These are phyloP conservation scores for Camponotus vicinus DNA, from an alignment of 1,140 invertebrate species.

Conservation along the genomic window DNA sequence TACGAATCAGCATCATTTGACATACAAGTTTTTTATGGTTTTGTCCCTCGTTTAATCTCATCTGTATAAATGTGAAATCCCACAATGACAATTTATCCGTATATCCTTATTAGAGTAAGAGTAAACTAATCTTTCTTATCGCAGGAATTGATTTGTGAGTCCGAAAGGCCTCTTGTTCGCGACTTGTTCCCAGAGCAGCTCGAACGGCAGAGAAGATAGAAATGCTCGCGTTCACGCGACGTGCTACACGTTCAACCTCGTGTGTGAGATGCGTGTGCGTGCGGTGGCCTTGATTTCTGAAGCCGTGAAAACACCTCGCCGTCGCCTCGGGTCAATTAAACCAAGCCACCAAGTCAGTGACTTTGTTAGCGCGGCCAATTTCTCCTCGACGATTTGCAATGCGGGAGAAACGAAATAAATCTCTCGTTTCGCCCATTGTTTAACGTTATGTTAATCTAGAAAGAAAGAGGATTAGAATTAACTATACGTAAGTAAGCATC, in stretches of 20 bases:
- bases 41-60: not conserved
- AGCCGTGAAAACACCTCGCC: slow-evolving; percentile 76
- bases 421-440: slow-evolving; percentile 24
- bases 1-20: no score
- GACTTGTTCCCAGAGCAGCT: slow-evolving; percentile 1
- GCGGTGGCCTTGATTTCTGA: slow-evolving; percentile 76
- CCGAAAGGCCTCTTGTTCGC: not conserved
- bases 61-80: not conserved
- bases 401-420: slow-evolving; percentile 21
- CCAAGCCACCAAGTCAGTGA: slow-evolving; percentile 80
- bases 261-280: slow-evolving; percentile 26
- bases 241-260: slow-evolving; percentile 18
- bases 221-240: slow-evolving; percentile 35
- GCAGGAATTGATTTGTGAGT: not conserved
- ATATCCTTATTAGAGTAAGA: not conserved
- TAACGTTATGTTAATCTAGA: not conserved
- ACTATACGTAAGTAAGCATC: not conserved
- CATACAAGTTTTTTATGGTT: no score
- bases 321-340: slow-evolving; percentile 77
- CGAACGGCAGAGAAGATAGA: not conserved
- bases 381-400: slow-evolving; percentile 62
- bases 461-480: not conserved
- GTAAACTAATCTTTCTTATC: not conserved
- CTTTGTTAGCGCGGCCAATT: slow-evolving; percentile 74
- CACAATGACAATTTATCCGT: not conserved